These are phyloP conservation scores for Shinisaurus crocodilurus DNA, from an alignment of 2,113 vertebrate species.

Conservation along the genomic window DNA sequence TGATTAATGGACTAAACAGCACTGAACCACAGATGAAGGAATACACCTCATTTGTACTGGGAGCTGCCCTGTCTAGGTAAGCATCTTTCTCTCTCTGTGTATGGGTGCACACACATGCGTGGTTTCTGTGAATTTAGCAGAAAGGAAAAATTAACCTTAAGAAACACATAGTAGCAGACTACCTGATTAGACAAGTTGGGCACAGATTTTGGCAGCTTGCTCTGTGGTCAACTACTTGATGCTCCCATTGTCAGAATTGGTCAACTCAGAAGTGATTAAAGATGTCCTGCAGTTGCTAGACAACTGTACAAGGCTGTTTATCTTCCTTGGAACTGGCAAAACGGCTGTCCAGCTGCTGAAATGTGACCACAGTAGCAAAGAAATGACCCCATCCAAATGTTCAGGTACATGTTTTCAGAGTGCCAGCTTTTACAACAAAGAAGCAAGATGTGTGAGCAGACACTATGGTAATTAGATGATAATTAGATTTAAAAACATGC, in stretches of 20 bases:
- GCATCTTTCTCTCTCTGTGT: too few relatives aligned
- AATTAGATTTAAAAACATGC: not conserved
- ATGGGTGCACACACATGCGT: too few relatives aligned
- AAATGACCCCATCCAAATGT: not conserved
- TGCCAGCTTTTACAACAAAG: not conserved
- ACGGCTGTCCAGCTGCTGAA: not conserved
- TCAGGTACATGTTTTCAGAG: not conserved
- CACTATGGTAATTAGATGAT: not conserved
- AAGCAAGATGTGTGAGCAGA: not conserved
- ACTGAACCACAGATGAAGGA: slow-evolving; percentile 85
- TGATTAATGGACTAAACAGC: slow-evolving; percentile 87
- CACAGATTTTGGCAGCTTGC: not conserved
- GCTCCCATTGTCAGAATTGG: not conserved
- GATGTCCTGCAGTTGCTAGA: slow-evolving; percentile 1
- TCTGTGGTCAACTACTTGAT: not conserved
- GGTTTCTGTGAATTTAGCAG: not conserved
- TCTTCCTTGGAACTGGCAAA: not conserved
- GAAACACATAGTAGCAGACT: not conserved
- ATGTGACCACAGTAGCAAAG: not conserved
- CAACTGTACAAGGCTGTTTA: not conserved
- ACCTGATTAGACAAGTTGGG: not conserved
- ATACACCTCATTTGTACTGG: slow-evolving; percentile 89
- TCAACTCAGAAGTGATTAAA: not conserved
- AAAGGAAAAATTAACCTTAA: not conserved
- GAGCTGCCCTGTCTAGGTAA: slow-evolving; percentile 91